Evolutionary conservation across 2,113 vertebrate genomes (phyloP).

Genomic region (Octodon degus): DNA sequence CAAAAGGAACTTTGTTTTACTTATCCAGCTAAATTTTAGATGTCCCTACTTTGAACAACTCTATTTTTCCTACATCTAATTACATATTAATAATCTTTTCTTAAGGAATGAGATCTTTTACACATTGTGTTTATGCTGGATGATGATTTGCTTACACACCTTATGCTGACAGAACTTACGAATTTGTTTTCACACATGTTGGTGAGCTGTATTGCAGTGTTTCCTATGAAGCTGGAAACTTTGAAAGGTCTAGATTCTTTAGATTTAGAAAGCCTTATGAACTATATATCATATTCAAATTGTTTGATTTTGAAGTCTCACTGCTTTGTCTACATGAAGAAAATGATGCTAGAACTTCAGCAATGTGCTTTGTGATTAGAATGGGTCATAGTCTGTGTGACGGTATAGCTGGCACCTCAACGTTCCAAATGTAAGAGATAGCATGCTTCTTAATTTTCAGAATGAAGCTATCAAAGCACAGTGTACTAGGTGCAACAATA

Average conservation of each 20-base stretch:
- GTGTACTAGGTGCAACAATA: background rate
- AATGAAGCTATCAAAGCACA: background rate
- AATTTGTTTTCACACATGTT: background rate
- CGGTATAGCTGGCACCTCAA: background rate
- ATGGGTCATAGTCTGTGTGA: background rate
- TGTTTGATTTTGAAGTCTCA: background rate
- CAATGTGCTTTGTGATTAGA: background rate
- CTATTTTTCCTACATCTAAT: background rate
- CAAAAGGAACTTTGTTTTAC: background rate
- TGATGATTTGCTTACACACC: background rate
- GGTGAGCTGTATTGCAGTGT: background rate
- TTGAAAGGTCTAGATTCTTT: background rate
- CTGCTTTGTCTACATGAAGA: conserved; percentile 33
- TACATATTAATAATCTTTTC: background rate
- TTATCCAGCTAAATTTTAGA: background rate
- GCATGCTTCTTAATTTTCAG: background rate
- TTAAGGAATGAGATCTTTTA: background rate
- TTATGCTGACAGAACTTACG: background rate
- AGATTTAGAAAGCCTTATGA: background rate
- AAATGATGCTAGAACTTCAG: background rate
- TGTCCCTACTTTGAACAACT: background rate
- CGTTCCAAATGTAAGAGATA: background rate
- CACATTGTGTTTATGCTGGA: background rate
- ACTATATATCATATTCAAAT: background rate
- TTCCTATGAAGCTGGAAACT: background rate